Evolutionary conservation across 2,113 vertebrate genomes (phyloP).

Genomic region (Campylorhamphus procurvoides): DNA sequence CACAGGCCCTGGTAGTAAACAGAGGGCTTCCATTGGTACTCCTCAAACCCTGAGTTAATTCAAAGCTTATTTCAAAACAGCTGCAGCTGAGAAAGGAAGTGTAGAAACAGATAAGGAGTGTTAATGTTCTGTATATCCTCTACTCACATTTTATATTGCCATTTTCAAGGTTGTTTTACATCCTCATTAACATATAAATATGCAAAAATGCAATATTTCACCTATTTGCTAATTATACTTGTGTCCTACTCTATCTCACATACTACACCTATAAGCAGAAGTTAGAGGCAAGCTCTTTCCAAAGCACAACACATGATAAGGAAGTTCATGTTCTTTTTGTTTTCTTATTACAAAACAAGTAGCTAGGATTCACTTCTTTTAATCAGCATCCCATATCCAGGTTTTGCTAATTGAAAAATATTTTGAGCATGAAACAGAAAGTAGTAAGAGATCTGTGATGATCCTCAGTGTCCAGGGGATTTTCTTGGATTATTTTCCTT

Average conservation of each 20-base stretch:
- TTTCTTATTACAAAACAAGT: background rate
- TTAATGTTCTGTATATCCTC: background rate
- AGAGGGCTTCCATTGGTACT: background rate
- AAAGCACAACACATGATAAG: background rate
- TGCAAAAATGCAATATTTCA: background rate
- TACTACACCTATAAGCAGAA: background rate
- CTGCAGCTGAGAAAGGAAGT: background rate
- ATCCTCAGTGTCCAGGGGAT: background rate
- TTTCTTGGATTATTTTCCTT: background rate
- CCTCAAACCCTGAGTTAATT: background rate
- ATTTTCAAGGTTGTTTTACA: background rate
- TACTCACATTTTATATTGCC: background rate
- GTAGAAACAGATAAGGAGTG: background rate
- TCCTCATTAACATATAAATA: background rate
- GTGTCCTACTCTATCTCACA: background rate
- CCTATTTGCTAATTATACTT: background rate
- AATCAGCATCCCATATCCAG: background rate
- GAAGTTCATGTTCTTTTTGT: background rate
- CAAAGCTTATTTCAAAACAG: slow-evolving; percentile 1
- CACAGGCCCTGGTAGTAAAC: background rate
- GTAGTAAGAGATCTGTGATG: background rate
- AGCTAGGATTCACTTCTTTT: background rate
- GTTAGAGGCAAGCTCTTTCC: background rate
- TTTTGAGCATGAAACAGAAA: background rate
- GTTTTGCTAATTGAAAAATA: background rate